Base-by-base conservation (phyloP, 1,140 invertebrate genomes). In the Drosophila pectinifera region DNA sequence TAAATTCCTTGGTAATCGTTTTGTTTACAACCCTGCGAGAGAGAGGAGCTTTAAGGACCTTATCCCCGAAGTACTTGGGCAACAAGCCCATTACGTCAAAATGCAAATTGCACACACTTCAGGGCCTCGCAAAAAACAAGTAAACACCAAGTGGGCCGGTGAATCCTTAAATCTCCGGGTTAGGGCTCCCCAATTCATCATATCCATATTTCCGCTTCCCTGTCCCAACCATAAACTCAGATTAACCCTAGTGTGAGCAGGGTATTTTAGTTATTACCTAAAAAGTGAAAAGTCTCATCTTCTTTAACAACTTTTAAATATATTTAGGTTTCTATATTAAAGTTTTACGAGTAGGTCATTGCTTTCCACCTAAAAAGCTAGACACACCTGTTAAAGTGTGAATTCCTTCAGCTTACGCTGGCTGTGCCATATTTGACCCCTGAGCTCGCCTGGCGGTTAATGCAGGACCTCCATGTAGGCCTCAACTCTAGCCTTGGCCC, bases 31-130 rank as follows among this genome's bases (percentile, higher is more conserved):
- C 5, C 45, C 51, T 46, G 13, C 28, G 6, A 18, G 14, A 28
- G 13, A 13, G 14, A 28, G 18, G 51, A 46, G 24, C 34, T 56
- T 77, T 63, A 56, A 85, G 45, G 46, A 39, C 41, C 31, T 22
- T 49, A 18, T 43, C 45, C n/a, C 42, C 13, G 14, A 49, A 64
- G 59, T 56, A 53, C 54, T 63, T 70, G 56, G 62, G 65, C 38
- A 74, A 73, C 78, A 80, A 53, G 51, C 34, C 58, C 73, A 78
- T 86, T 74, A 78, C 69, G 73, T 53, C 56, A 38, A 38, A 62
- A 64, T 73, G 72, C 62, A 84, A 80, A 85, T 85, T 84, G 77
- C 57, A 59, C 57, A 59, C 57, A 51, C 77, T 85, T 74, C 31
- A 22, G 73, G 72, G 65, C 31, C 61, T 48, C 28, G 34, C 65